Evolutionary conservation across 2,797 vertebrate genomes (phyloP).

Genomic region (Takifugu ocellatus): DNA sequence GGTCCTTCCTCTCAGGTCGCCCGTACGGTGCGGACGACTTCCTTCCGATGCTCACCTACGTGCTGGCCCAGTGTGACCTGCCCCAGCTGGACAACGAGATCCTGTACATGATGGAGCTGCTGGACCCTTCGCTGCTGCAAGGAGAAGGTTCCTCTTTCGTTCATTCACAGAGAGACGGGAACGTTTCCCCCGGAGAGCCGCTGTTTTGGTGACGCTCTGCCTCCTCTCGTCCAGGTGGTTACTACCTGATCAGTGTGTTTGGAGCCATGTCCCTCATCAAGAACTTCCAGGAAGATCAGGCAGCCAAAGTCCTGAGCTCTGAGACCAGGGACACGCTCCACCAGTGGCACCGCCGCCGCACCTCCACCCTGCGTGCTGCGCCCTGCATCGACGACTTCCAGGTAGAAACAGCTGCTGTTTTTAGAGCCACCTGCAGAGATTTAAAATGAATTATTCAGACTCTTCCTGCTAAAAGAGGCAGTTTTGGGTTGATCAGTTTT

Average conservation of each 20-base stretch:
- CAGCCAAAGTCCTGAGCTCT: conserved; percentile 81
- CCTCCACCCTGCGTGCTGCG: conserved; percentile 75
- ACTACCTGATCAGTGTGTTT: conserved; percentile 91
- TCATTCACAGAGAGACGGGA: neutral
- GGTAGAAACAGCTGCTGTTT: conserved; percentile 58
- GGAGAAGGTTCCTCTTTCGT: conserved; percentile 83
- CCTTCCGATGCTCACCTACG: conserved; percentile 87
- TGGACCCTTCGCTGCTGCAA: conserved; percentile 86
- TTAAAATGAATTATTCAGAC: too few species aligned
- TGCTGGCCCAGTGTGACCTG: conserved; percentile 90
- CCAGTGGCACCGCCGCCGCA: conserved; percentile 91
- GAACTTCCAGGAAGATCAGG: conserved; percentile 92
- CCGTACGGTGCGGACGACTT: conserved; percentile 91
- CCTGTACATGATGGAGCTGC: conserved; percentile 95
- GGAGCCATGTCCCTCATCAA: conserved; percentile 91
- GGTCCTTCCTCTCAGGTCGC: conserved; percentile 69
- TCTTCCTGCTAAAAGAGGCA: too few species aligned
- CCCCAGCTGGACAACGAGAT: conserved; percentile 89
- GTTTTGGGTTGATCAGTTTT: too few species aligned
- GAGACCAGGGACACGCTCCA: conserved; percentile 85
- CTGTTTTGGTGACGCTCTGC: neutral
- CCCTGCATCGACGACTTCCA: conserved; percentile 93
- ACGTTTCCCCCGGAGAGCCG: too few species aligned
- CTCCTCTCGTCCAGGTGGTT: conserved; percentile 78
- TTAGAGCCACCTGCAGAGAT: too few species aligned